Conservation (phyloP, 2,888 invertebrate species). For the Eupithecia subumbrata region DNA sequence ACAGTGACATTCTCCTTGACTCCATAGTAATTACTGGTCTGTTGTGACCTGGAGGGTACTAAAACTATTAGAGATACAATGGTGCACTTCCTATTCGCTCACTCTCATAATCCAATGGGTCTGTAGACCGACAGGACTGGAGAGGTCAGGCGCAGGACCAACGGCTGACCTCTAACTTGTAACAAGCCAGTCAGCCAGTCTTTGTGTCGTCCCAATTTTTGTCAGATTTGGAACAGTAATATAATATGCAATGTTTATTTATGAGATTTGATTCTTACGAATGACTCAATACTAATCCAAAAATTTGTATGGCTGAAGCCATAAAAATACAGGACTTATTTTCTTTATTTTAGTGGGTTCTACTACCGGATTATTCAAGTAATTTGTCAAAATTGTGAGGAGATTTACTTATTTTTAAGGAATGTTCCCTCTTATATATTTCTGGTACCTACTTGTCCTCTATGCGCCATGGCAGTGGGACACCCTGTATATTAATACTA, state of each 20-base stretch:
- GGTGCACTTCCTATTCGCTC: neutral
- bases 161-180: too few relatives aligned
- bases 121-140: neutral
- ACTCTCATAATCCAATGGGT: too few relatives aligned
- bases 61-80: neutral
- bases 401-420: neutral
- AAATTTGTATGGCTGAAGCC: too few relatives aligned
- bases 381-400: too few relatives aligned
- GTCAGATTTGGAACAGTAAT: neutral
- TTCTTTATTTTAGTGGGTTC: too few relatives aligned
- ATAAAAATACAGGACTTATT: too few relatives aligned
- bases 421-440: neutral
- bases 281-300: too few relatives aligned
- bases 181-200: neutral
- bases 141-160: too few relatives aligned
- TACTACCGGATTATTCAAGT: too few relatives aligned
- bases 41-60: too few relatives aligned
- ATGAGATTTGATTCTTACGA: neutral
- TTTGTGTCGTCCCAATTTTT: neutral
- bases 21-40: too few relatives aligned
- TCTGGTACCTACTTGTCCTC: neutral
- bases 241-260: neutral
- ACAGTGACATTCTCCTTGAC: too few relatives aligned
- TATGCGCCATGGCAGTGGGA: neutral
- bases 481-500: neutral